These are phyloP conservation scores for Embidobia sp. DNA, from an alignment of 2,888 invertebrate species.

Conservation along the genomic window DNA sequence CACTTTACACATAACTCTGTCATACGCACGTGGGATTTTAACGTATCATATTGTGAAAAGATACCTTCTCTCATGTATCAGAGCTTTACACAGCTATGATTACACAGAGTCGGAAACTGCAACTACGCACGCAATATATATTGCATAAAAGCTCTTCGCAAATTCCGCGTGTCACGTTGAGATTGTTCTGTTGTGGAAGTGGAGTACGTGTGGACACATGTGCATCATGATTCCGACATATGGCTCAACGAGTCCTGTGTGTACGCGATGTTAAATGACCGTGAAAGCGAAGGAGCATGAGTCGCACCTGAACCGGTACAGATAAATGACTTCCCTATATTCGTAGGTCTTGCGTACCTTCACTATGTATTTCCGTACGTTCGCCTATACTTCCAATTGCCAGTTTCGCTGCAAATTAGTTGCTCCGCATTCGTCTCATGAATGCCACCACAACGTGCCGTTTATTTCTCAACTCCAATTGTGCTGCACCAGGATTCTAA, in stretches of 20 bases:
- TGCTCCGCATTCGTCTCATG: conserved; percentile 19
- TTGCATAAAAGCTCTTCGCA: conserved; percentile 52
- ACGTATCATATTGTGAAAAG: conserved; percentile 44
- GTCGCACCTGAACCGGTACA: conserved; percentile 59
- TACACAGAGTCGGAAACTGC: conserved; percentile 44
- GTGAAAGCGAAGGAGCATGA: conserved; percentile 59
- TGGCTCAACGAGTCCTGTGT: conserved; percentile 48
- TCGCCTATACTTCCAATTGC: conserved; percentile 32
- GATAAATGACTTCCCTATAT: conserved; percentile 46
- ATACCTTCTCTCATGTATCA: conserved; percentile 34
- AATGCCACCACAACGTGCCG: conserved; percentile 9
- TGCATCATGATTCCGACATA: conserved; percentile 61
- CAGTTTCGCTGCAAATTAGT: conserved; percentile 35
- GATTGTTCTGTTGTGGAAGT: conserved; percentile 52
- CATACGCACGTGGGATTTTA: conserved; percentile 47
- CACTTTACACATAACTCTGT: conserved; percentile 55
- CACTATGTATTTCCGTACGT: too few relatives aligned
- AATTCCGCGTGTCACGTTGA: conserved; percentile 55
- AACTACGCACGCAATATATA: conserved; percentile 44
- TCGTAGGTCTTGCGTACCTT: conserved; percentile 13
- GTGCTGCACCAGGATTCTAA: background rate
- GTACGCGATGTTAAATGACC: conserved; percentile 56
- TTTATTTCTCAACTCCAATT: conserved; percentile 20
- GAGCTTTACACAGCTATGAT: conserved; percentile 43
- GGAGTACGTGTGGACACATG: conserved; percentile 60